A percentile compares a stretch with the other conserved stretches of the same genome.
phyloP scores from a whole-genome alignment of 2,797 vertebrate genomes.

The Malacoraja senta region DNA sequence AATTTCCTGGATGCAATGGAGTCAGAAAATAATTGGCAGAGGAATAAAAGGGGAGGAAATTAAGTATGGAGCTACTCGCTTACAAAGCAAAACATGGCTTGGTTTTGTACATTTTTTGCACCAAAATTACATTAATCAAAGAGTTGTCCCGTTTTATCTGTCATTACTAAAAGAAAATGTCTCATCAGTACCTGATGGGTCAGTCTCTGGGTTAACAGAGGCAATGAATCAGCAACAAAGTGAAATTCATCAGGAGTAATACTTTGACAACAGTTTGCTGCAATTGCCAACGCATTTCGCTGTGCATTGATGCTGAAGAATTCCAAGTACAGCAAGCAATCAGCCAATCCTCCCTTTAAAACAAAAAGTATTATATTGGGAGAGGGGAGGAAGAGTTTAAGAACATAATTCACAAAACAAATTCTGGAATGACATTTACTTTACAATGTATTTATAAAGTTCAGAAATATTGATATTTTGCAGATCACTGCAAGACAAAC shows the following conservation, averaged over 20 bases:
- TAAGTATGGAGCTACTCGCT: background rate
- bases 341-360: slow-evolving; percentile 82
- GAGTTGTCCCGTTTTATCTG: no score
- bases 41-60: no score
- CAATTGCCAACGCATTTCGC: slow-evolving; percentile 94
- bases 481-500: background rate
- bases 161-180: background rate
- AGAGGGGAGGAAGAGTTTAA: background rate
- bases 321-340: slow-evolving; percentile 93
- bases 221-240: slow-evolving; percentile 95
- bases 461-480: background rate
- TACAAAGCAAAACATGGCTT: background rate
- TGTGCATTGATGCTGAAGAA: slow-evolving; percentile 99
- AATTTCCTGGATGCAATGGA: background rate
- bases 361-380: background rate
- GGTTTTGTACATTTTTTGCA: background rate
- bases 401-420: background rate
- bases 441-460: background rate
- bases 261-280: slow-evolving; percentile 98
- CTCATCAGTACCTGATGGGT: slow-evolving; percentile 82
- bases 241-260: slow-evolving; percentile 98
- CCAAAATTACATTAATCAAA: background rate
- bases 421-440: background rate
- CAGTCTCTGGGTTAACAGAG: slow-evolving; percentile 91
- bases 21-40: background rate